Base-by-base conservation (phyloP, 2,888 invertebrate genomes). In the Rhagophthalmus giganteus region DNA sequence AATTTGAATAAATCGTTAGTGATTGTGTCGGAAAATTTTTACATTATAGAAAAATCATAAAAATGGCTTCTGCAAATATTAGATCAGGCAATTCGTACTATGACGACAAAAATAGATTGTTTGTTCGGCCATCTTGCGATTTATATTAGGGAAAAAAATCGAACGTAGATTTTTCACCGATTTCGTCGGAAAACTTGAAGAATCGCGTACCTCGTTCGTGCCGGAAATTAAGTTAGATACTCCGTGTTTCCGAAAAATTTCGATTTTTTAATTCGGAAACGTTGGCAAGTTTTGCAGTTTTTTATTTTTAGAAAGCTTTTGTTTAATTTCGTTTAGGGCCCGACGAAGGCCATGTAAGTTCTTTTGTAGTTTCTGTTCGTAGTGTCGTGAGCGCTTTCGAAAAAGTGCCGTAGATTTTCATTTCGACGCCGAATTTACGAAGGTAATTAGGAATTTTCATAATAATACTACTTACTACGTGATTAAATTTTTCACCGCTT, bases 91-190 rank as follows among this genome's bases (percentile, higher is more conserved):
- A 57, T 57, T 56, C 45, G 49, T 42, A 35, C 41, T 44, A 39
- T 46, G 50, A 33, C 46, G 67, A 71, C 73, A 74, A 73, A 74
- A 74, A 74, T 73, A 73, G 72, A 71, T 58, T 72, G 65, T 73
- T 74, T 73, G 71, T 60, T 66, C 74, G 65, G 73, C 74, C 74
- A 74, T 74, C 65, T 73, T 73, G 69, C 64, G 55, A 60, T 62
- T 65, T 63, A 52, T 56, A 45, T 35, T 39, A 16, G 32, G 32
- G 28, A 33, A 38, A 52, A n/a, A n/a, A n/a, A n/a, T n/a, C n/a
- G n/a, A n/a, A n/a, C n/a, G n/a, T n/a, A n/a, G n/a, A n/a, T n/a
- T n/a, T n/a, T n/a, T n/a, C n/a, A n/a, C n/a, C n/a, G n/a, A n/a
- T n/a, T n/a, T n/a, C n/a, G n/a, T n/a, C n/a, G n/a, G n/a, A n/a